phyloP scores from a whole-genome alignment of 1,140 invertebrate genomes.

The Drosophila ogumai region DNA sequence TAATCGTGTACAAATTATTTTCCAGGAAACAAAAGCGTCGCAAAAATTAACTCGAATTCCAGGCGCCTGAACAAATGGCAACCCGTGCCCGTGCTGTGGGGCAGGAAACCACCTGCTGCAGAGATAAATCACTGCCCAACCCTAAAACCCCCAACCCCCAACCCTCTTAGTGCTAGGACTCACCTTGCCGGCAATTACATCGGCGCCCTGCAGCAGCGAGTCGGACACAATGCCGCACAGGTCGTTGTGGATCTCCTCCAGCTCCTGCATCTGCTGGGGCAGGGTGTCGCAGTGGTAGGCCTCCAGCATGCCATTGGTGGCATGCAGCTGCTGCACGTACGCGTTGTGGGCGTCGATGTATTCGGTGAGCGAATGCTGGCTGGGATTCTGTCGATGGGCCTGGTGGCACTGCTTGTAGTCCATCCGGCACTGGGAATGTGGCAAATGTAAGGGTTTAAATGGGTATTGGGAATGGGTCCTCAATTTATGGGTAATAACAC shows the following conservation, averaged over 20 bases:
- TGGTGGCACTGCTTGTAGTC: constrained; percentile 94
- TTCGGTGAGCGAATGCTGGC: constrained; percentile 89
- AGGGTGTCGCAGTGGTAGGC: constrained; percentile 90
- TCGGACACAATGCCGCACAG: constrained; percentile 92
- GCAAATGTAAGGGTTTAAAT: not conserved
- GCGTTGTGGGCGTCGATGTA: constrained; percentile 97
- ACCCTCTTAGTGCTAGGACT: constrained; percentile 72
- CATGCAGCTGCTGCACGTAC: constrained; percentile 96
- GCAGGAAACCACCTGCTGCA: constrained; percentile 48
- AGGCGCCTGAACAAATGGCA: constrained; percentile 20
- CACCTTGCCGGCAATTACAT: constrained; percentile 93
- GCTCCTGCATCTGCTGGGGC: constrained; percentile 92
- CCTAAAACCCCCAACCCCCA: not conserved
- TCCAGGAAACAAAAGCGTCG: constrained; percentile 52
- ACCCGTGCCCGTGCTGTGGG: not conserved
- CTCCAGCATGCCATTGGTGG: constrained; percentile 95
- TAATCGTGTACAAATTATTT: constrained; percentile 69
- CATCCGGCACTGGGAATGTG: constrained; percentile 89
- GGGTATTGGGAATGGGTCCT: constrained; percentile 5
- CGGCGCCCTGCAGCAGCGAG: constrained; percentile 91
- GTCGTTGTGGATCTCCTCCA: constrained; percentile 94
- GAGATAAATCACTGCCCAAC: constrained; percentile 51
- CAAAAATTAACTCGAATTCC: constrained; percentile 52
- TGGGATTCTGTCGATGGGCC: constrained; percentile 89
- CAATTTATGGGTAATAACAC: constrained; percentile 53